Evolutionary conservation across 64 coral and sea anemone species (phyloP).

Genomic region (Dendrophyllia cribrosa): DNA sequence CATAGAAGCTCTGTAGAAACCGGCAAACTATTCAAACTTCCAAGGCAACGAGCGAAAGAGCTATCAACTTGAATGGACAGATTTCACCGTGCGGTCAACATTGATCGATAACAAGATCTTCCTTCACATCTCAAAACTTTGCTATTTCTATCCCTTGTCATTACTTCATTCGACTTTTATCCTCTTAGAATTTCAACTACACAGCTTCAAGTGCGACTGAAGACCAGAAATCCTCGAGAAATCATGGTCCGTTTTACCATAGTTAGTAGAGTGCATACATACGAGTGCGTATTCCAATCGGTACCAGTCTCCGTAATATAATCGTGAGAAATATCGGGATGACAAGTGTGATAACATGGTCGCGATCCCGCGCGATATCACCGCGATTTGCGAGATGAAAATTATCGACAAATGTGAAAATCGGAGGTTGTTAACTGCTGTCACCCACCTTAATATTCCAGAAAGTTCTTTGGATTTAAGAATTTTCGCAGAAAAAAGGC

Average conservation of each 20-base stretch:
- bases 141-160: not conserved
- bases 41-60: not conserved
- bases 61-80: not conserved
- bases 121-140: too few relatives aligned
- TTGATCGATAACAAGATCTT: not conserved
- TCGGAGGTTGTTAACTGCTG: too few relatives aligned
- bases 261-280: too few relatives aligned
- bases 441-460: too few relatives aligned
- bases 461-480: too few relatives aligned
- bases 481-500: too few relatives aligned
- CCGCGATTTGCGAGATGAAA: too few relatives aligned
- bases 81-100: not conserved
- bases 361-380: not conserved
- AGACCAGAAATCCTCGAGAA: not conserved
- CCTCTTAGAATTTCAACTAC: not conserved
- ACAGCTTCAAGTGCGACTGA: not conserved
- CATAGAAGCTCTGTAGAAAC: not conserved
- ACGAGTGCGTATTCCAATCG: not conserved
- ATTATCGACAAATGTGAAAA: too few relatives aligned
- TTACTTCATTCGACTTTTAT: not conserved
- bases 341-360: not conserved
- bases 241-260: not conserved
- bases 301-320: conserved; percentile 35
- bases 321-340: not conserved
- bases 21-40: not conserved